These are phyloP conservation scores for Aurelia aurita DNA, from an alignment of 30 jellyfish, hydroid and myxozoan species.

Conservation along the genomic window DNA sequence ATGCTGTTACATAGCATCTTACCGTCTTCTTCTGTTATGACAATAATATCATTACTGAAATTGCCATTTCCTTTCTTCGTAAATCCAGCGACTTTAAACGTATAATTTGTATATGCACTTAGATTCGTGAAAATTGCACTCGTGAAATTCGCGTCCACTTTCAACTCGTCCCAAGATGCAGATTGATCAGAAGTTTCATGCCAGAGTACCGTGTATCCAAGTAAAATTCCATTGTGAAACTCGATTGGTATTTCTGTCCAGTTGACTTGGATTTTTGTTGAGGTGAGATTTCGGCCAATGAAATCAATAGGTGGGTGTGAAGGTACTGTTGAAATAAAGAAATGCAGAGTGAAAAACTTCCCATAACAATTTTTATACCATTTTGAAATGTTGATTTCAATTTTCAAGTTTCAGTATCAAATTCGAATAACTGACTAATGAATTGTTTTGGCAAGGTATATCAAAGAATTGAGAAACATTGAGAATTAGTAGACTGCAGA, in stretches of 20 bases:
- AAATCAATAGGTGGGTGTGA: slow-evolving; percentile 2
- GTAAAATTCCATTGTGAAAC: slow-evolving; percentile 3
- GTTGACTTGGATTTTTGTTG: background rate
- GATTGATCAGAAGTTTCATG: background rate
- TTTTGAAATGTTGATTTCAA: too few relatives aligned
- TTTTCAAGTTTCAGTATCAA: too few relatives aligned
- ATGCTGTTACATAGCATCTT: background rate
- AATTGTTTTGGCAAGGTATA: too few relatives aligned
- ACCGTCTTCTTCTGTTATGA: slow-evolving; percentile 41
- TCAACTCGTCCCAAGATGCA: slow-evolving; percentile 1
- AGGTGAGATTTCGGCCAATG: slow-evolving; percentile 5
- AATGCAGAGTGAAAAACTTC: too few relatives aligned
- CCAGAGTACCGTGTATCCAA: slow-evolving; percentile 14
- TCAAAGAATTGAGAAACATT: too few relatives aligned
- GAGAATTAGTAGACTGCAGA: too few relatives aligned
- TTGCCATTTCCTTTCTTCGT: slow-evolving; percentile 27
- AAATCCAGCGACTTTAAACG: slow-evolving; percentile 27
- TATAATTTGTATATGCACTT: slow-evolving; percentile 21
- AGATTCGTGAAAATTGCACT: background rate
- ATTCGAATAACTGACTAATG: too few relatives aligned
- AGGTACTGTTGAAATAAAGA: background rate
- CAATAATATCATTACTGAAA: background rate
- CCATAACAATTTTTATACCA: too few relatives aligned
- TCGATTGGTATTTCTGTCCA: slow-evolving; percentile 15
- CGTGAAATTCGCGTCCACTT: background rate